Evolutionary conservation across 1,140 invertebrate species (phyloP), one percentile per base, ranked within the genome.

Genomic region (Orchesella cincta): DNA sequence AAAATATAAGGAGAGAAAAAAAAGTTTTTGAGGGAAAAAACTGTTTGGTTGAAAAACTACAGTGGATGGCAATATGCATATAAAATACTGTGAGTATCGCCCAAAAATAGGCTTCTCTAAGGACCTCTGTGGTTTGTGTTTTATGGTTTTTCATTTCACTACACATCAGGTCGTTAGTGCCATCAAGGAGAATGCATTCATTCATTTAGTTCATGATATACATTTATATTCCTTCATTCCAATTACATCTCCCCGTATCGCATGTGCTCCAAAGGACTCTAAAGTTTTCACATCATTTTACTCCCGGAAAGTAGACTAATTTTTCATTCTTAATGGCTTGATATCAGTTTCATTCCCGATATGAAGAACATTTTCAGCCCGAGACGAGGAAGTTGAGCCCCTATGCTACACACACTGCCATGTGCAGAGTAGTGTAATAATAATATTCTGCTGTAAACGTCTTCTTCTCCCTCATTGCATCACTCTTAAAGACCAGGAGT

Each of bases 291-390:
- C 62, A 67, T 67, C 62, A 67, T 67, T 67, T 67, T 67, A 2
- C 62, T 67, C 62, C 62, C 31, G 54, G 54, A 57, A 67, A 67
- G 31, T 33, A 67, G 28, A 67, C 62, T 67, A 67, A 67, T 67
- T 67, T 67, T 67, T 67, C 62, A 67, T 67, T 67, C 52, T 67
- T 67, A 67, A 67, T 67, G 62, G 62, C 62, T 67, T 67, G 28
- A 67, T 67, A 67, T 67, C 26, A 67, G 62, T 67, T 67, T 16
- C 62, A 67, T 33, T 31, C 31, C 62, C 31, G 62, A 67, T 67
- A 67, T 57, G 54, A 57, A 26, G 12, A 46, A 57, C 54, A 57
- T 18, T n/a, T 26, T 3, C 54, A 57, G 39, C 52, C 52, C 54
- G 54, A 62, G 12, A 62, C 8, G 26, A 62, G 23, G 16, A 62